Evolutionary conservation across 2,888 invertebrate species (phyloP), one percentile per base, ranked within the genome.

Genomic region (Bugula neritina): DNA sequence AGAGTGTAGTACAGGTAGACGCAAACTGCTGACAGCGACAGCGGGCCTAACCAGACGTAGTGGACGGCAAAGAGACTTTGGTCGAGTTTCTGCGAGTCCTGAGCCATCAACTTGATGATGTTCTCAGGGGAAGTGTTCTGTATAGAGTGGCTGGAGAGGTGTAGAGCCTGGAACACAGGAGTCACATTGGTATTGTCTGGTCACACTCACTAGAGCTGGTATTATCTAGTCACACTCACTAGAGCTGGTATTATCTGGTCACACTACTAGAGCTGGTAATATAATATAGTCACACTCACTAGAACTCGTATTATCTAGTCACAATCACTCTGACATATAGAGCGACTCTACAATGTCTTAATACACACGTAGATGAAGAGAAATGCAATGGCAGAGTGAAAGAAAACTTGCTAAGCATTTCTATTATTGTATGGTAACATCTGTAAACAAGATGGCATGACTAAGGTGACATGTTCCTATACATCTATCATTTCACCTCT

Each of bases 51-150:
- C 76, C 78, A 72, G 55, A 79, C 73, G 72, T 79, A 78, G 27
- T 76, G 77, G 35, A 78, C 75, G 54, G 77, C 78, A 21, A 78
- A 74, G 1, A 78, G 77, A n/a, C 78, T 77, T 78, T 75, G 75
- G 43, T 75, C 74, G 54, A 75, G 71, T 34, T 63, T 72, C 43
- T 74, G 72, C 72, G 77, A 75, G 43, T 77, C 78, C 69, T 73
- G 74, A 5, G 77, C 74, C 23, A 78, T 74, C 25, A 78, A 72
- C 31, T 74, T 76, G 72, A 77, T 75, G 27, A 78, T 75, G 54
- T 73, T 75, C 69, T 75, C 76, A 72, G 76, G 74, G 10, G 72
- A 73, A 23, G 74, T 72, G 13, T 75, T 74, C 2, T 73, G 74
- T 29, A 78, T 34, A 23, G 75, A 72, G 35, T 75, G 73, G 54